A percentile compares a stretch with the other conserved stretches of the same genome.
These are phyloP conservation scores for Leptinotarsa peninsularis DNA, from an alignment of 2,888 invertebrate genomes.

Conservation along the genomic window DNA sequence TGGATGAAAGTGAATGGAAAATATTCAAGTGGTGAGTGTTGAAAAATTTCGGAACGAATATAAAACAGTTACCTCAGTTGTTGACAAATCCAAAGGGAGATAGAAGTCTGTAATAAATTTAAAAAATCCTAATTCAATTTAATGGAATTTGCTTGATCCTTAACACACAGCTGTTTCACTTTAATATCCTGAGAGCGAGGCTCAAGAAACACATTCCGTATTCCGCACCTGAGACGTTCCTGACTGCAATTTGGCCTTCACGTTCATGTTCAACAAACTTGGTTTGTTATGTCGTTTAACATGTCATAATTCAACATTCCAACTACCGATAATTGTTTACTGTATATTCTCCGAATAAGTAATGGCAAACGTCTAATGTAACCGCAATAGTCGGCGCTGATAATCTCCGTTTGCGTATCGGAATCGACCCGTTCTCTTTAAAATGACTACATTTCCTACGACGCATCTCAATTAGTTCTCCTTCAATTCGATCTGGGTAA, in stretches of 20 bases:
- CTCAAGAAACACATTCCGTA: background rate
- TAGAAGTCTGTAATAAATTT: too few relatives aligned
- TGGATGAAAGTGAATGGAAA: too few relatives aligned
- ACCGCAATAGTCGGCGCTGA: background rate
- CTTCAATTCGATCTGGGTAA: background rate
- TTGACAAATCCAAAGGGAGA: too few relatives aligned
- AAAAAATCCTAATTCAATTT: too few relatives aligned
- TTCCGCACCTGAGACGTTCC: slow-evolving; percentile 8
- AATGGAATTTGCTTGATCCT: background rate
- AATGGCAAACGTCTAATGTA: slow-evolving; percentile 7
- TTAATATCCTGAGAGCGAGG: background rate
- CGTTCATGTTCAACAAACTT: background rate
- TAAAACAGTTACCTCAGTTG: too few relatives aligned
- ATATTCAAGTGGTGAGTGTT: too few relatives aligned
- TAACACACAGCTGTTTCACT: background rate
- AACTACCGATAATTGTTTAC: slow-evolving; percentile 10
- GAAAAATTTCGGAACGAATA: too few relatives aligned
- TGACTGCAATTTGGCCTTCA: slow-evolving; percentile 6
- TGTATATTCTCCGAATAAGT: slow-evolving; percentile 9
- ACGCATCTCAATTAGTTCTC: slow-evolving; percentile 23
- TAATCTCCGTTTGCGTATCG: slow-evolving; percentile 1
- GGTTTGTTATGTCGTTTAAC: slow-evolving; percentile 14
- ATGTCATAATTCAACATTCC: slow-evolving; percentile 12
- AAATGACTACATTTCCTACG: background rate
- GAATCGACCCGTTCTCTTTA: slow-evolving; percentile 9